Percentiles rank a stretch among this genome's conserved stretches.
phyloP scores from a whole-genome alignment of 2,113 vertebrate species.

The Halichoerus grypus region DNA sequence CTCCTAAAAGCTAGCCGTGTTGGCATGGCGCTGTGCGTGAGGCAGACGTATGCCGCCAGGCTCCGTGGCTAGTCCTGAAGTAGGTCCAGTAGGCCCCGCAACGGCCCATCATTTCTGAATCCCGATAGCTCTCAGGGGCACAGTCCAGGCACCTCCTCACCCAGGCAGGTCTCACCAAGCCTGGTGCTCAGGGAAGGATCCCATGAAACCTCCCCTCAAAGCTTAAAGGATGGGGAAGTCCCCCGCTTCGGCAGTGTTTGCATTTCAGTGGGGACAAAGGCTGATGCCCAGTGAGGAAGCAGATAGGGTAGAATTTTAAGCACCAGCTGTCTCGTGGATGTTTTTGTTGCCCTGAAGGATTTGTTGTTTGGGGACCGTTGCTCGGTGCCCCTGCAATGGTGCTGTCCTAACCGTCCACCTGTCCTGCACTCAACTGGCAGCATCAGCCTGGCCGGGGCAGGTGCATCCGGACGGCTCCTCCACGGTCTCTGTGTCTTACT shows the following conservation, averaged over 20 bases:
- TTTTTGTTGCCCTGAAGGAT: background rate
- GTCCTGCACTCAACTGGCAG: fast-evolving
- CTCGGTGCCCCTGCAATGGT: background rate
- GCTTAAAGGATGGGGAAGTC: no score
- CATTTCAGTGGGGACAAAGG: fast-evolving
- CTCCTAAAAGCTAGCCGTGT: background rate
- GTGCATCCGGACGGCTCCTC: background rate
- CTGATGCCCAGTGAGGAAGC: background rate
- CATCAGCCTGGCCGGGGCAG: background rate
- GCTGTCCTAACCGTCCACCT: fast-evolving
- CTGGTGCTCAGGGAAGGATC: background rate
- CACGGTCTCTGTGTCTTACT: fast-evolving
- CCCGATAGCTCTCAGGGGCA: fast-evolving
- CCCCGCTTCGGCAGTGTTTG: background rate
- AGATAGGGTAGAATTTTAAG: no score
- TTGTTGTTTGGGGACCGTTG: background rate
- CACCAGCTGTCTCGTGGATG: background rate
- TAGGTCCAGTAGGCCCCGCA: background rate
- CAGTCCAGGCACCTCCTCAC: background rate
- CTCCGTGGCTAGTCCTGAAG: background rate
- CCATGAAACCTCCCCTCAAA: background rate
- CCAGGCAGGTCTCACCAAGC: background rate
- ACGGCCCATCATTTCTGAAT: background rate
- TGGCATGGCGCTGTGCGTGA: no score
- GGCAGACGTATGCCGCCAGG: no score